Evolutionary conservation across 2,113 vertebrate species (phyloP), one percentile per base, ranked within the genome.

Genomic region (Sphyrna mokarran): DNA sequence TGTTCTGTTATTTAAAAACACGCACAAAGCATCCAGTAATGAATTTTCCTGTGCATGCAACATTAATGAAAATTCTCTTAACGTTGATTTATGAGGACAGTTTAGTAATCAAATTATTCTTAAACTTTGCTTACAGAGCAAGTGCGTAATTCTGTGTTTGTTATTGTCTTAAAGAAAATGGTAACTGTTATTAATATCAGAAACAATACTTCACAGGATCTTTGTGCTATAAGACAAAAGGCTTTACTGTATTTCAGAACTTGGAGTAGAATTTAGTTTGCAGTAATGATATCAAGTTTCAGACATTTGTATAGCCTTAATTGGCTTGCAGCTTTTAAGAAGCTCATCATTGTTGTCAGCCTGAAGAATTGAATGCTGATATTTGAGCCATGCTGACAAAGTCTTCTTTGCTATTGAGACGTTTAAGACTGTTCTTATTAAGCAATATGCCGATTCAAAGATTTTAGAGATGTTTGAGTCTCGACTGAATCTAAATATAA

Each of bases 281-380:
- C 40, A 72, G 26, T 9, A 95, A 72, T 0, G 9, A 10, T 95
- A 95, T 95, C 94, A 72, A 33, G 13, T 95, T 76, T 72, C 94
- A 33, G 69, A 70, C 66, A 43, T 70, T 94, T 94, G 29, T 94
- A 69, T 20, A 69, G 63, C 66, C 91, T 94, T 37, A 94, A 26
- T 94, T 69, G 37, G 37, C 20, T 66, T 95, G 94, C 40, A 95
- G 94, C 40, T 29, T 95, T 95, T 95, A 54, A 95, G 40, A 40
- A 72, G 43, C 40, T 72, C 68, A 66, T 93, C 61, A 72, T 54
- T 95, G 68, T 76, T 72, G 29, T 7, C 40, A 29, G 37, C 54
- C 26, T 95, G 3, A 70, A 48, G 40, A 95, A 18, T 54, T 95
- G 94, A 95, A 95, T 72, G 69, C 43, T 95, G 94, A 95, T 72